Evolutionary conservation across 2,888 invertebrate species (phyloP).

Genomic region (Drosophila yooni): DNA sequence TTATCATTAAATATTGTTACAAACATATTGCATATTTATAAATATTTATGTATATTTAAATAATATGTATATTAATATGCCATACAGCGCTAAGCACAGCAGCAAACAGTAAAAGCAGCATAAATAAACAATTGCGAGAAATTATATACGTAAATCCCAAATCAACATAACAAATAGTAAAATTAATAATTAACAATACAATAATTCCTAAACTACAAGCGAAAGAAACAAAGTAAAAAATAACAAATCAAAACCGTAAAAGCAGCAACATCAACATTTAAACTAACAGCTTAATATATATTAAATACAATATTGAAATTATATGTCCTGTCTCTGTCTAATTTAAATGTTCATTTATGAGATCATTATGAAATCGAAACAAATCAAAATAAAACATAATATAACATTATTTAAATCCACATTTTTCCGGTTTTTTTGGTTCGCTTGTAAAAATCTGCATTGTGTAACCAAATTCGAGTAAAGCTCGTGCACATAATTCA

Average conservation of each 20-base stretch:
- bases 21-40: constrained; percentile 79
- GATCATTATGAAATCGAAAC: constrained; percentile 67
- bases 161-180: constrained; percentile 39
- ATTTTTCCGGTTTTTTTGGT: neutral
- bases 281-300: constrained; percentile 56
- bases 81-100: constrained; percentile 65
- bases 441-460: neutral
- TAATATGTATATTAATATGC: constrained; percentile 60
- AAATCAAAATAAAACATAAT: constrained; percentile 61
- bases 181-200: constrained; percentile 40
- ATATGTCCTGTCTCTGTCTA: constrained; percentile 75
- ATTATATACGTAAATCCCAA: constrained; percentile 65
- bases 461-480: too few relatives aligned
- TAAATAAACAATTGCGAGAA: constrained; percentile 35
- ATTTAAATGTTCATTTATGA: constrained; percentile 77
- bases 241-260: constrained; percentile 23
- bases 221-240: constrained; percentile 18
- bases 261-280: constrained; percentile 22
- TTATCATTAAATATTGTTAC: constrained; percentile 74
- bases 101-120: constrained; percentile 34
- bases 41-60: constrained; percentile 50
- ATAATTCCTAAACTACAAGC: constrained; percentile 22
- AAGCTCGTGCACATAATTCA: too few relatives aligned
- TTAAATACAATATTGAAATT: constrained; percentile 53
- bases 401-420: constrained; percentile 12